Evolutionary conservation across 2,888 invertebrate species (phyloP).

Genomic region (Drosophila cognata): DNA sequence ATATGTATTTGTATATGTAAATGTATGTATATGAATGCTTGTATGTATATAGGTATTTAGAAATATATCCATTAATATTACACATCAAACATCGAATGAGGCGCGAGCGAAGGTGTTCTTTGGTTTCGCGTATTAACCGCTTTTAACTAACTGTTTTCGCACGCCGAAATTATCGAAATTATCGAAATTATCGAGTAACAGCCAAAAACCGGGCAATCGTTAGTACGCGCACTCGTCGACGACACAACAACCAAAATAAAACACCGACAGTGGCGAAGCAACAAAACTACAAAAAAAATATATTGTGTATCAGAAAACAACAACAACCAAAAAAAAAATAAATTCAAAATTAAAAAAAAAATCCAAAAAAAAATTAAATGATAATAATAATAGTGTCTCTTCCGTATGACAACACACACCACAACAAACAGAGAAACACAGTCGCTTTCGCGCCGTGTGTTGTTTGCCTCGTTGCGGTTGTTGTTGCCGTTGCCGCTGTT

Average conservation of each 20-base stretch:
- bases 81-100: slow-evolving; percentile 50
- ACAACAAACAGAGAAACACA: slow-evolving; percentile 58
- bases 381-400: slow-evolving; percentile 40
- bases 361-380: slow-evolving; percentile 5
- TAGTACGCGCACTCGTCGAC: slow-evolving; percentile 33
- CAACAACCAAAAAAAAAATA: slow-evolving; percentile 11
- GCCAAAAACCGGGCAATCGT: slow-evolving; percentile 22
- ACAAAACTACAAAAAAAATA: slow-evolving; percentile 9
- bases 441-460: slow-evolving; percentile 63
- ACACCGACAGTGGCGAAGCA: slow-evolving; percentile 18
- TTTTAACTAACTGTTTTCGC: slow-evolving; percentile 30
- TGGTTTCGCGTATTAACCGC: slow-evolving; percentile 31
- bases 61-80: slow-evolving; percentile 39
- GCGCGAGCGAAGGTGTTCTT: slow-evolving; percentile 32
- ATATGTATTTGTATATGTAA: slow-evolving; percentile 10
- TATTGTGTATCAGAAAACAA: slow-evolving; percentile 6
- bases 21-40: slow-evolving; percentile 10
- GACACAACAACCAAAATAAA: slow-evolving; percentile 24
- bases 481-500: slow-evolving; percentile 36
- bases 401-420: slow-evolving; percentile 54
- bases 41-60: slow-evolving; percentile 2
- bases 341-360: slow-evolving; percentile 15
- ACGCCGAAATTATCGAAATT: slow-evolving; percentile 23
- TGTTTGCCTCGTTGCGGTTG: slow-evolving; percentile 38
- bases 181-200: slow-evolving; percentile 22